Percentiles rank a stretch among this genome's conserved stretches.
Evolutionary conservation across 2,113 vertebrate genomes (phyloP).

Genomic region (Corythornis madagascariensis): DNA sequence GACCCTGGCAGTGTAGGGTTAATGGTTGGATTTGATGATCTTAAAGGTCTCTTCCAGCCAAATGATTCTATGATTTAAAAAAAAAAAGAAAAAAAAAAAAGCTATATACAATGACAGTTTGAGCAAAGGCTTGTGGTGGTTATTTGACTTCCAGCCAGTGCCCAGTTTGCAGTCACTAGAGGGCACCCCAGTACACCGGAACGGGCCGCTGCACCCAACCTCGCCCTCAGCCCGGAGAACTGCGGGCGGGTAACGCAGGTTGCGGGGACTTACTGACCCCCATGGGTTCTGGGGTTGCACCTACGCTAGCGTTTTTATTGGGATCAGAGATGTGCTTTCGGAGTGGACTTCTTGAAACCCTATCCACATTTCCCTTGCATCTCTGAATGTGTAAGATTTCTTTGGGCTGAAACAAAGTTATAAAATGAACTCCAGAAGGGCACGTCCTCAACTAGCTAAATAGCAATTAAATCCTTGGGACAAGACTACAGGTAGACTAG

Average conservation of each 20-base stretch:
- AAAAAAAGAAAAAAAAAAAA: no score
- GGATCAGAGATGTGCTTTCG: rapidly evolving
- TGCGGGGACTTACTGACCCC: not conserved
- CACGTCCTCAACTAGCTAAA: not conserved
- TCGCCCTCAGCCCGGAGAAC: not conserved
- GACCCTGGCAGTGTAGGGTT: no score
- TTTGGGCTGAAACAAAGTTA: not conserved
- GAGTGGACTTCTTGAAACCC: not conserved
- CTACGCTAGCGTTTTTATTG: rapidly evolving
- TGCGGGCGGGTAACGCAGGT: rapidly evolving
- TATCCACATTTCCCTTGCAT: rapidly evolving
- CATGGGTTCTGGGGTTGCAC: not conserved
- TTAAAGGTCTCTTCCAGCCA: no score
- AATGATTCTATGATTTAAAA: no score
- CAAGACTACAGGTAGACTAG: not conserved
- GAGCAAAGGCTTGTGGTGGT: rapidly evolving
- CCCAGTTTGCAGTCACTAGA: not conserved
- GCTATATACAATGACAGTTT: rapidly evolving
- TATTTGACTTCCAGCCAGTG: rapidly evolving
- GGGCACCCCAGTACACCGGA: constrained; percentile 6
- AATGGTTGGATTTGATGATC: no score
- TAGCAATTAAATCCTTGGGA: not conserved
- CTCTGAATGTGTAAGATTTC: not conserved
- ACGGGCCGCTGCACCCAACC: no score
- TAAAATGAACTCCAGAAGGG: not conserved